phyloP scores from a whole-genome alignment of 2,888 invertebrate species.

The Pterobdella sp. region DNA sequence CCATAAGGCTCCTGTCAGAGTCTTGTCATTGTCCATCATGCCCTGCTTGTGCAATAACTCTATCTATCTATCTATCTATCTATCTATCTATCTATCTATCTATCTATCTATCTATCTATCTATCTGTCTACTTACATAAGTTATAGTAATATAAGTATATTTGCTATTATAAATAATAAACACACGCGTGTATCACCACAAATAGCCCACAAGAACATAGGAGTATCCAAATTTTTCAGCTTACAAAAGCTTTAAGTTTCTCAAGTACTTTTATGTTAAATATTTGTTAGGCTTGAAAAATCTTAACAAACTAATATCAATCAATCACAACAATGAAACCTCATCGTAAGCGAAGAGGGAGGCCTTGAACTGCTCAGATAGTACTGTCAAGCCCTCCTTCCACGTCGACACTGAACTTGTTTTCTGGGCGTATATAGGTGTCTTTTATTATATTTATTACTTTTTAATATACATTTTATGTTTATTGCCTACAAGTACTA shows the following conservation, averaged over 20 bases:
- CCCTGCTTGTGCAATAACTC: slow-evolving; percentile 59
- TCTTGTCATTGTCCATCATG: slow-evolving; percentile 64
- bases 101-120: not conserved
- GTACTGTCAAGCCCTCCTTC: slow-evolving; percentile 59
- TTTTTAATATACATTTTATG: too few relatives aligned
- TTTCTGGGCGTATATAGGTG: too few relatives aligned
- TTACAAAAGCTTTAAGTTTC: too few relatives aligned
- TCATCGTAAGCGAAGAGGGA: slow-evolving; percentile 77
- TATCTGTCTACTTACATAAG: not conserved
- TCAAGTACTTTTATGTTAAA: too few relatives aligned
- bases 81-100: not conserved
- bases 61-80: not conserved
- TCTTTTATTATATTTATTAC: too few relatives aligned
- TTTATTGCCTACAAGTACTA: too few relatives aligned
- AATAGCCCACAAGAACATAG: too few relatives aligned
- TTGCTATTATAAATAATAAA: too few relatives aligned
- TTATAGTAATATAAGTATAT: not conserved
- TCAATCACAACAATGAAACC: slow-evolving; percentile 39
- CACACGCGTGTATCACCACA: too few relatives aligned
- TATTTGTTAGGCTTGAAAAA: too few relatives aligned
- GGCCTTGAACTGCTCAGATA: slow-evolving; percentile 75
- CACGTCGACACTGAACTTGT: slow-evolving; percentile 58
- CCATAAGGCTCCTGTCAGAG: slow-evolving; percentile 74
- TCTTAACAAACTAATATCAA: too few relatives aligned
- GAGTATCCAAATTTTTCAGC: too few relatives aligned